Percentiles rank a stretch among this genome's conserved stretches.
These are phyloP conservation scores for Leuciscus waleckii DNA, from an alignment of 2,797 vertebrate genomes.

Conservation along the genomic window DNA sequence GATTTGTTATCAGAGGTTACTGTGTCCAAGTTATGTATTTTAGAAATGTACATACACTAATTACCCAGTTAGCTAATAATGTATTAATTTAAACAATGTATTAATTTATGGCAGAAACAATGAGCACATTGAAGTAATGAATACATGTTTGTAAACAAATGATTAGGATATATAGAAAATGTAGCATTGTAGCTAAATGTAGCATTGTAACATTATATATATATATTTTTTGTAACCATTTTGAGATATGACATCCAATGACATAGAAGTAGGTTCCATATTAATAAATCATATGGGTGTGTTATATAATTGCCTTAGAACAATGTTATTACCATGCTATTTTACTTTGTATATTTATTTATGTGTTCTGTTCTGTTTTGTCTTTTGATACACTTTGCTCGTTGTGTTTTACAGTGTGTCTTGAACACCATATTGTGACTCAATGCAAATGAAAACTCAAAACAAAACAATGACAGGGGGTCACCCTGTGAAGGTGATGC, in stretches of 20 bases:
- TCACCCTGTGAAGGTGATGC: constrained; percentile 75
- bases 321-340: not conserved
- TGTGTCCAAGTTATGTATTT: too few species aligned
- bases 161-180: too few species aligned
- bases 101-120: too few species aligned
- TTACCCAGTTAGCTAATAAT: too few species aligned
- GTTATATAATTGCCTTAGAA: not conserved
- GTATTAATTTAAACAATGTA: too few species aligned
- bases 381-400: not conserved
- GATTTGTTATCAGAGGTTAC: too few species aligned
- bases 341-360: not conserved
- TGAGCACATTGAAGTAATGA: too few species aligned
- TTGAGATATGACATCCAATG: not conserved
- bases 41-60: too few species aligned
- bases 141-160: too few species aligned
- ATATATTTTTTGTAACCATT: not conserved
- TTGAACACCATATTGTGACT: constrained; percentile 46
- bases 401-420: not conserved
- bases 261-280: not conserved
- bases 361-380: not conserved
- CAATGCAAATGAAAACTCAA: constrained; percentile 64
- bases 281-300: not conserved
- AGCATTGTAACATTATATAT: too few species aligned
- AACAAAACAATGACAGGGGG: constrained; percentile 60
- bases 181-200: too few species aligned